These are phyloP conservation scores for Drosophila ironensis DNA, from an alignment of 1,140 invertebrate species.

Conservation along the genomic window DNA sequence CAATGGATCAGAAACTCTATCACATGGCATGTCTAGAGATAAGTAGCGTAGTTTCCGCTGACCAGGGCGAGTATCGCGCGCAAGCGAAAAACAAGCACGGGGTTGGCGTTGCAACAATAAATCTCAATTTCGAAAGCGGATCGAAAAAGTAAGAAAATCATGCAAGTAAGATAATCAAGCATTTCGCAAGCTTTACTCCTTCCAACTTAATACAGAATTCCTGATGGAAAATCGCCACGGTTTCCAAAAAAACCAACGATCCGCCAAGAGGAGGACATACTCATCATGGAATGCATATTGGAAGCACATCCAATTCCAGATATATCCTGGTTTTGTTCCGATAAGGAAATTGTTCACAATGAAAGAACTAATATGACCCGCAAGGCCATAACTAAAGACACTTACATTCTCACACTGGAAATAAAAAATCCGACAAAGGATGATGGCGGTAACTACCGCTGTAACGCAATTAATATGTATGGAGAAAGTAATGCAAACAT, in stretches of 20 bases:
- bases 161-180: constrained; percentile 5
- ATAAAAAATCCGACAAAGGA: constrained; percentile 96
- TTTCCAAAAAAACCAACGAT: constrained; percentile 99
- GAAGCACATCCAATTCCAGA: constrained; percentile 97
- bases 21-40: constrained; percentile 94
- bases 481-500: constrained; percentile 99
- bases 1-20: constrained; percentile 93
- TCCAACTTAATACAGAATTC: constrained; percentile 87
- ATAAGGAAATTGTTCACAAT: constrained; percentile 90
- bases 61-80: constrained; percentile 96
- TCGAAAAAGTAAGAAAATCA: constrained; percentile 90
- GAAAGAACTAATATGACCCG: constrained; percentile 92
- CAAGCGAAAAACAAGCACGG: constrained; percentile 96
- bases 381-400: constrained; percentile 93
- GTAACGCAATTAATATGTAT: constrained; percentile 98
- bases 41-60: constrained; percentile 89
- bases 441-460: constrained; percentile 99
- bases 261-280: constrained; percentile 94
- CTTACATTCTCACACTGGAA: constrained; percentile 94
- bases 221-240: constrained; percentile 95
- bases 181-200: constrained; percentile 12
- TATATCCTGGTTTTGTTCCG: constrained; percentile 96
- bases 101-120: constrained; percentile 96
- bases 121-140: constrained; percentile 96
- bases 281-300: constrained; percentile 97